These are phyloP conservation scores for Felis catus DNA, from an alignment of 2,113 vertebrate species.

Conservation along the genomic window DNA sequence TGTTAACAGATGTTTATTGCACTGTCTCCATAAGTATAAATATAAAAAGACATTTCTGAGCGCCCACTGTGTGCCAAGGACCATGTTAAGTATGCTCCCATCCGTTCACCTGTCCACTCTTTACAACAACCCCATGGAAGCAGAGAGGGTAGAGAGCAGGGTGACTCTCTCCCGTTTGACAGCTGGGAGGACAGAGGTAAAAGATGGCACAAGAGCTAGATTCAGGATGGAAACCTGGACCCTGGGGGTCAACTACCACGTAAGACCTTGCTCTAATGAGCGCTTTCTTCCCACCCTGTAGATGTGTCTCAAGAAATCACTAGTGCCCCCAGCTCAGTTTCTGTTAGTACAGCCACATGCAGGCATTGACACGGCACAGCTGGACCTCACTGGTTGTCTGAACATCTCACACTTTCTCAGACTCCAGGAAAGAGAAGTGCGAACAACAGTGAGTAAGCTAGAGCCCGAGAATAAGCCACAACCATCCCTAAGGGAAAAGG, in stretches of 20 bases:
- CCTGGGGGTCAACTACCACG: no score
- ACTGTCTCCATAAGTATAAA: background rate
- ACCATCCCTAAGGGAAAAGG: background rate
- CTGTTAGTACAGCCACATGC: background rate
- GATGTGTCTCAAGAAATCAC: background rate
- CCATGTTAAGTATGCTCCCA: no score
- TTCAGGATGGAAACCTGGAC: background rate
- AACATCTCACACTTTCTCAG: background rate
- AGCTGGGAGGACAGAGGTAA: background rate
- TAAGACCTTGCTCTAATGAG: no score
- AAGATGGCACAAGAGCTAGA: rapidly evolving
- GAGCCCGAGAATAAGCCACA: background rate
- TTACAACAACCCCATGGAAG: background rate
- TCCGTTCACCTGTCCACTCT: background rate
- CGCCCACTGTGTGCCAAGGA: background rate
- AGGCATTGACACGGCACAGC: rapidly evolving
- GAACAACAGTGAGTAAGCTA: background rate
- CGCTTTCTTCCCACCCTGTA: background rate
- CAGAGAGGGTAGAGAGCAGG: rapidly evolving
- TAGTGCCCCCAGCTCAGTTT: background rate
- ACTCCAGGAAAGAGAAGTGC: background rate
- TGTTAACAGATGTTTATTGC: background rate
- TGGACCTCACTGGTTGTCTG: background rate
- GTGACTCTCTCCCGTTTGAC: background rate
- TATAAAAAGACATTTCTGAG: background rate